These are phyloP conservation scores for Harpegnathos saltator DNA, from an alignment of 1,140 invertebrate species.

Conservation along the genomic window DNA sequence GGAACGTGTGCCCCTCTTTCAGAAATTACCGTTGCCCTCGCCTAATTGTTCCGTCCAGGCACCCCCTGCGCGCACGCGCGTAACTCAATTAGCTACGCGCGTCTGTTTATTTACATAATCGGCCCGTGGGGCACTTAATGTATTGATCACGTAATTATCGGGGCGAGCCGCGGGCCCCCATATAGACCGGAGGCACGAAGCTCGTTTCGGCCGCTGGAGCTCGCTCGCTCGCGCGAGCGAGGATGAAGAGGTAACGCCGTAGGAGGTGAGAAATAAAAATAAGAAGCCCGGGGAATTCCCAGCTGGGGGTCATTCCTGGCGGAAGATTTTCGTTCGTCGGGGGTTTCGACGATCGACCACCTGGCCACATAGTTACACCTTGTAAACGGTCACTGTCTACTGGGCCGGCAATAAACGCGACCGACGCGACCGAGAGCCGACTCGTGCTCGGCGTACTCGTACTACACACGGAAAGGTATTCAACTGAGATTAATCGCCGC, in stretches of 20 bases:
- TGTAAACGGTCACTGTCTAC: conserved; percentile 74
- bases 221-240: conserved; percentile 30
- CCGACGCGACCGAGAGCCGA: conserved; percentile 35
- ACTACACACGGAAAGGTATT: conserved; percentile 53
- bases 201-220: neutral
- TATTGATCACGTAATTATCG: conserved; percentile 77
- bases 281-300: conserved; percentile 72
- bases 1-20: too few relatives aligned
- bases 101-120: conserved; percentile 72
- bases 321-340: conserved; percentile 67
- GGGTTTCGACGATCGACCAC: conserved; percentile 75
- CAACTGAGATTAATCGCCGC: conserved; percentile 77
- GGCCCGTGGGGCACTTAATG: conserved; percentile 71
- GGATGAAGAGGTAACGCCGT: conserved; percentile 82
- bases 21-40: conserved; percentile 25
- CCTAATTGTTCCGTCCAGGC: neutral
- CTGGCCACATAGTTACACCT: conserved; percentile 76
- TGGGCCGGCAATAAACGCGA: conserved; percentile 68
- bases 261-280: conserved; percentile 80
- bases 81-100: conserved; percentile 67
- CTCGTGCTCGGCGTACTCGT: conserved; percentile 32
- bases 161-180: conserved; percentile 3
- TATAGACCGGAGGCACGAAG: conserved; percentile 31
- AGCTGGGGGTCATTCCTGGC: conserved; percentile 79
- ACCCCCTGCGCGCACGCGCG: neutral